These are phyloP conservation scores for Neomorphus geoffroyi DNA, from an alignment of 2,797 vertebrate genomes.

Conservation along the genomic window DNA sequence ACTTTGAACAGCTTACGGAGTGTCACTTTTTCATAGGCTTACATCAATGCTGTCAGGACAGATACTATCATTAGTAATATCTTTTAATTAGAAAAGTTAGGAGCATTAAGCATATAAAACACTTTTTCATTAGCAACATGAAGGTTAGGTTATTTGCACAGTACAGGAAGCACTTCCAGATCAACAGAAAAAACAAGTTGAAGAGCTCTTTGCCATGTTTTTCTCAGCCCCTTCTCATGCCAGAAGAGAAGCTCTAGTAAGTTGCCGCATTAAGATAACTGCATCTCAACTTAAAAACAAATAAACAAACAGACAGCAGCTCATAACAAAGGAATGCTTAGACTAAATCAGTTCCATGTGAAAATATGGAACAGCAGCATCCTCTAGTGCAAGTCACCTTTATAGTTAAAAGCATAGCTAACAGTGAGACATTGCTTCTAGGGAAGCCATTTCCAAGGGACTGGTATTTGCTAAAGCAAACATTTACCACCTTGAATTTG, in stretches of 20 bases:
- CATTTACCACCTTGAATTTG: slow-evolving; percentile 49
- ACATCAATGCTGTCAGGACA: slow-evolving; percentile 24
- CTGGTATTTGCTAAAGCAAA: slow-evolving; percentile 57
- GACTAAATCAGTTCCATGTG: slow-evolving; percentile 36
- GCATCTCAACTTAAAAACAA: slow-evolving; percentile 28
- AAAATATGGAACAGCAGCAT: slow-evolving; percentile 56
- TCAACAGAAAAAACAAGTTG: background rate
- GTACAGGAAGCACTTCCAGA: slow-evolving; percentile 39
- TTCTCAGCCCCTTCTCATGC: slow-evolving; percentile 19
- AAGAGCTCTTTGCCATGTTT: background rate
- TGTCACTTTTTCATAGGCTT: background rate
- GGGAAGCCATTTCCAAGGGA: slow-evolving; percentile 62
- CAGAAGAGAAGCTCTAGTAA: background rate
- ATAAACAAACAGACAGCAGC: slow-evolving; percentile 43
- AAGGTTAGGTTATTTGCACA: slow-evolving; percentile 29
- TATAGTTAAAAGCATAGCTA: slow-evolving; percentile 52
- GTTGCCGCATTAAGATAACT: slow-evolving; percentile 22
- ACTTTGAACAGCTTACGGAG: background rate
- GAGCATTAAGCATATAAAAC: slow-evolving; percentile 46
- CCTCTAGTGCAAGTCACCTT: slow-evolving; percentile 68
- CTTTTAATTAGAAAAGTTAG: slow-evolving; percentile 51
- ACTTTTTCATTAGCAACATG: slow-evolving; percentile 37
- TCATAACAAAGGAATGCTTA: slow-evolving; percentile 54
- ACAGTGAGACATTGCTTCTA: slow-evolving; percentile 51
- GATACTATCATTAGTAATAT: background rate